Evolutionary conservation across 2,888 invertebrate species (phyloP), one percentile per base, ranked within the genome.

Genomic region (Capitulum mitella): DNA sequence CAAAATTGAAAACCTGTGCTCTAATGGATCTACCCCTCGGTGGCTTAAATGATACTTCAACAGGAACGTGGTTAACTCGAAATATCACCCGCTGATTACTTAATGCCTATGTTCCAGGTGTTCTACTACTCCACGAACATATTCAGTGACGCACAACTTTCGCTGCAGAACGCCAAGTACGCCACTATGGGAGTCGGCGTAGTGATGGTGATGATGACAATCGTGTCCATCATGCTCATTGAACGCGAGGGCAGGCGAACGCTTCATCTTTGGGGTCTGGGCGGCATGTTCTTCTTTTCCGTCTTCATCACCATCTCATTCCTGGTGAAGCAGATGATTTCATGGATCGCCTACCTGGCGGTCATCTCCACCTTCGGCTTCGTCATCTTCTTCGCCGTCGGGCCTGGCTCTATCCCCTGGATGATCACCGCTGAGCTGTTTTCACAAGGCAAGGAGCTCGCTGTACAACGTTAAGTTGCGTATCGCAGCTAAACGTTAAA

Each of bases 211-310:
- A 91, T 92, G 83, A 98, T 98, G 97, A 97, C 98, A 77, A 88
- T 98, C 83, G 93, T 97, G 82, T 96, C 97, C 77, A 92, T 98
- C 84, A 97, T 96, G 32, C 89, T 98, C 82, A 97, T 98, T 97
- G 98, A 98, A 88, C 90, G 94, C 84, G 94, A 95, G 81, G 98
- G 98, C 80, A 90, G 98, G 82, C 90, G 97, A 83, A 96, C 96
- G 61, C 89, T 98, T 78, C 97, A 97, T 86, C 91, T 98, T 82
- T 94, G 94, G 86, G 98, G 98, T 84, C 92, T 98, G 83, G 95
- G 94, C 83, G 97, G 98, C 87, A 98, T 97, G 97, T 97, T 97
- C 89, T 93, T 98, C 87, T 96, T 97, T 89, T 96, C 96, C 85
- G 95, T 97, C 87, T 95, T 97, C 90, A 95, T 98, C 89, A 98